Evolutionary conservation across 1,140 invertebrate genomes (phyloP).

Genomic region (Trachymyrmex septentrionalis): DNA sequence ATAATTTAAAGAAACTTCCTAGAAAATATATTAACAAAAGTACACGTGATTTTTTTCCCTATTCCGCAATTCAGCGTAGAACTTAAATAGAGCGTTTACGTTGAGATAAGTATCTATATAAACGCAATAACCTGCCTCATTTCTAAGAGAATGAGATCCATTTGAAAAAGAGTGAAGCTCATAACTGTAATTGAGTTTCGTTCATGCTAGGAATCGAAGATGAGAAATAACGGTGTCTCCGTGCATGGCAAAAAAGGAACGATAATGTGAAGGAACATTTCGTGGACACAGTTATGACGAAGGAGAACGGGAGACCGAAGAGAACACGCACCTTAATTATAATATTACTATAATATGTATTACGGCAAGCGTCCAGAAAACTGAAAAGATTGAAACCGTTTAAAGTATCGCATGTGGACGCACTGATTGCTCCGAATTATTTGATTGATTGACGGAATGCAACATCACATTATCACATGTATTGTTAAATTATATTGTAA

Average conservation of each 20-base stretch:
- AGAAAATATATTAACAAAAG: background rate
- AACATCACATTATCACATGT: background rate
- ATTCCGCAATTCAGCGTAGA: conserved; percentile 8
- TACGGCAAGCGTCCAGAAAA: background rate
- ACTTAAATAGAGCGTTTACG: background rate
- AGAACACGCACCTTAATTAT: background rate
- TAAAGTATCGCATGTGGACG: background rate
- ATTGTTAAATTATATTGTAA: background rate
- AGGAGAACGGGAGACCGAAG: background rate
- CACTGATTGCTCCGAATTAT: background rate
- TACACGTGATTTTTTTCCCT: background rate
- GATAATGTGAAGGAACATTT: conserved; percentile 30
- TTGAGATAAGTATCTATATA: background rate
- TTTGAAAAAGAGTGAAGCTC: background rate
- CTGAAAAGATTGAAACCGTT: background rate
- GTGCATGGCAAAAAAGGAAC: background rate
- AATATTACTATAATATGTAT: background rate
- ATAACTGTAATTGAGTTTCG: background rate
- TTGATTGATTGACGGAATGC: conserved; percentile 22
- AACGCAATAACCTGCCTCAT: background rate
- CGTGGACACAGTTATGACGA: background rate
- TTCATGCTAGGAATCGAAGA: conserved; percentile 1
- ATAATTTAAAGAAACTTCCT: no score
- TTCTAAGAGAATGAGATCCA: background rate
- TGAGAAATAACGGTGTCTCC: background rate